Evolutionary conservation across 64 coral and sea anemone species (phyloP).

Genomic region (Montipora sp.): DNA sequence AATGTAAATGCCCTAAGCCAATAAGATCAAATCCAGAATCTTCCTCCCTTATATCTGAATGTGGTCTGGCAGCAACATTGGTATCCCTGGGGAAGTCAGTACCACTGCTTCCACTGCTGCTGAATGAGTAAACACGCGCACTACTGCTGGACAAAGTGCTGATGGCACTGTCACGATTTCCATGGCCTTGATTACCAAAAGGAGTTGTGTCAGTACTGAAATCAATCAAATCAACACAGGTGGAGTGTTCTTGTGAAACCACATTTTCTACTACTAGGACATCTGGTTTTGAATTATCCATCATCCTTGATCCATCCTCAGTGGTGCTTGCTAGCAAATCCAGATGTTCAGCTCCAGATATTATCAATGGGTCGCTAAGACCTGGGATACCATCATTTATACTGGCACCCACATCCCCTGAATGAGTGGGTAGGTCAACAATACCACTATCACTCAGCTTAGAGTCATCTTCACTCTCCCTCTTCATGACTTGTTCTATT

Average conservation of each 20-base stretch:
- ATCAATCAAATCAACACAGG: slow-evolving; percentile 37
- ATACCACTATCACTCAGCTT: background rate
- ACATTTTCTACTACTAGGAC: background rate
- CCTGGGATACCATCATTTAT: background rate
- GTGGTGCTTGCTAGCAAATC: slow-evolving; percentile 2
- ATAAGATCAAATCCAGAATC: background rate
- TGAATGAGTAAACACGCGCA: slow-evolving; percentile 27
- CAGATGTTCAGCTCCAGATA: background rate
- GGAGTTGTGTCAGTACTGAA: background rate
- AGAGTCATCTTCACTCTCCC: background rate
- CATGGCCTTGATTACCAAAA: background rate
- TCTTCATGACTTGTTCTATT: background rate
- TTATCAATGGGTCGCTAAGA: background rate
- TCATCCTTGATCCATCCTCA: background rate
- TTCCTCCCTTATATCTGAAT: slow-evolving; percentile 4
- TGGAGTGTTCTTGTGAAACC: background rate
- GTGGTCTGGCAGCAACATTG: slow-evolving; percentile 9
- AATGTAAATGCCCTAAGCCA: background rate
- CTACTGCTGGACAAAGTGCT: slow-evolving; percentile 54
- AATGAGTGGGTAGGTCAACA: background rate
- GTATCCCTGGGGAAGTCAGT: background rate
- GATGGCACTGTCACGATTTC: slow-evolving; percentile 59
- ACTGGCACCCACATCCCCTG: background rate
- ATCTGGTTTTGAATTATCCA: slow-evolving; percentile 2
- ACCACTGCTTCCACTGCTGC: slow-evolving; percentile 55